These are phyloP conservation scores for Linnaemya tessellans DNA, from an alignment of 2,888 invertebrate species.

Conservation along the genomic window DNA sequence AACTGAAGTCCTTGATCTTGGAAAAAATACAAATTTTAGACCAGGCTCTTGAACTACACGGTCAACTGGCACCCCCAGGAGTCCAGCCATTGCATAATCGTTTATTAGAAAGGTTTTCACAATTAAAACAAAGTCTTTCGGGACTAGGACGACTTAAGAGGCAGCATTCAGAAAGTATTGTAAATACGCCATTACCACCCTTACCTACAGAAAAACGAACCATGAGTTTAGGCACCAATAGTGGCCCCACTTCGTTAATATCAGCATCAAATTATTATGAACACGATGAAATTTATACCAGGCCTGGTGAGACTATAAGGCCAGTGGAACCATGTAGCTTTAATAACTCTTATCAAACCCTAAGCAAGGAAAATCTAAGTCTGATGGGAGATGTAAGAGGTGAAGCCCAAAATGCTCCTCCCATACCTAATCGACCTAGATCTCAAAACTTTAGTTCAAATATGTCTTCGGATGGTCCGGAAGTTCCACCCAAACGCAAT, in stretches of 20 bases:
- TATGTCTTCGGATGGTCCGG: slow-evolving; percentile 84
- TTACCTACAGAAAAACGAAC: slow-evolving; percentile 88
- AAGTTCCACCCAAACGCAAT: slow-evolving; percentile 84
- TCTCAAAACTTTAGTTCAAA: slow-evolving; percentile 84
- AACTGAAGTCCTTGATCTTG: slow-evolving; percentile 88
- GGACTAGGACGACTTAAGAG: slow-evolving; percentile 87
- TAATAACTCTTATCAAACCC: slow-evolving; percentile 80
- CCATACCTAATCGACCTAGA: slow-evolving; percentile 70
- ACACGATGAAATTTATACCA: slow-evolving; percentile 90
- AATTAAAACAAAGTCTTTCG: slow-evolving; percentile 88
- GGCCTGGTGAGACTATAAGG: slow-evolving; percentile 84
- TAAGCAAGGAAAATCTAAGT: slow-evolving; percentile 80
- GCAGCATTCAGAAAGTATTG: slow-evolving; percentile 91
- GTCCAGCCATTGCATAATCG: slow-evolving; percentile 95
- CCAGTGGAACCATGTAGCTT: slow-evolving; percentile 77
- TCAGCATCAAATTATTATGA: slow-evolving; percentile 83
- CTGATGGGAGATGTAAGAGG: slow-evolving; percentile 69
- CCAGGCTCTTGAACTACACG: slow-evolving; percentile 92
- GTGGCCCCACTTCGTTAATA: slow-evolving; percentile 65
- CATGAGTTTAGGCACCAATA: slow-evolving; percentile 79
- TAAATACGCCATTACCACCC: slow-evolving; percentile 92
- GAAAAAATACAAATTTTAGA: slow-evolving; percentile 92
- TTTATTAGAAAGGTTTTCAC: slow-evolving; percentile 93
- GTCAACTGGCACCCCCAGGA: slow-evolving; percentile 92
- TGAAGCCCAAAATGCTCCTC: slow-evolving; percentile 58